phyloP scores from a whole-genome alignment of 2,888 invertebrate species.

The Drosophila mimetica region DNA sequence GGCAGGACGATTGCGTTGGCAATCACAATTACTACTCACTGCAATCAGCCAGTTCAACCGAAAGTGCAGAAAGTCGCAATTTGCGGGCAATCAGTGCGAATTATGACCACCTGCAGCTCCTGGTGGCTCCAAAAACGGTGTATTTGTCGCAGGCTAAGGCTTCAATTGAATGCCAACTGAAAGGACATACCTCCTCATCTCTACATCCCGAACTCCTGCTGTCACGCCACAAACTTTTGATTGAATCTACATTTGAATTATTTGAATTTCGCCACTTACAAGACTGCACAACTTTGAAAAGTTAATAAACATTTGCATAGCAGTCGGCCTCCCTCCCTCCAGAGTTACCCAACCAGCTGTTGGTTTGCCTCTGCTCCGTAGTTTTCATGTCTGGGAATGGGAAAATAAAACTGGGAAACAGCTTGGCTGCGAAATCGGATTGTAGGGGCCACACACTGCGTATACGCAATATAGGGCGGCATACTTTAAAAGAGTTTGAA shows the following conservation, averaged over 20 bases:
- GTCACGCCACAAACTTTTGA: conserved; percentile 50
- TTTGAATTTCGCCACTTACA: conserved; percentile 31
- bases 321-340: not conserved
- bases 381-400: conserved; percentile 8
- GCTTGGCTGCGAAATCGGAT: conserved; percentile 15
- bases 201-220: not conserved
- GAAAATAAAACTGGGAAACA: not conserved
- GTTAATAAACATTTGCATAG: conserved; percentile 62
- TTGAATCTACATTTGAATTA: conserved; percentile 55
- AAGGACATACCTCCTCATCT: not conserved
- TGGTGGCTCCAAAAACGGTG: not conserved
- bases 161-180: not conserved
- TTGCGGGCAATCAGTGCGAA: conserved; percentile 28
- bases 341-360: conserved; percentile 46
- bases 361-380: not conserved
- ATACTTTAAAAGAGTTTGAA: not conserved
- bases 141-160: not conserved
- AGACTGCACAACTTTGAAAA: conserved; percentile 45
- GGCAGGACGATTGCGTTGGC: conserved; percentile 10
- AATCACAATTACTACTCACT: conserved; percentile 25
- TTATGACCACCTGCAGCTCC: conserved; percentile 33
- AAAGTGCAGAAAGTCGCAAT: conserved; percentile 15
- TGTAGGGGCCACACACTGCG: conserved; percentile 20
- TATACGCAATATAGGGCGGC: conserved; percentile 36
- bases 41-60: conserved; percentile 17